Evolutionary conservation across 92 coral and sea anemone species (phyloP).

Genomic region (Epizoanthus scotinus): DNA sequence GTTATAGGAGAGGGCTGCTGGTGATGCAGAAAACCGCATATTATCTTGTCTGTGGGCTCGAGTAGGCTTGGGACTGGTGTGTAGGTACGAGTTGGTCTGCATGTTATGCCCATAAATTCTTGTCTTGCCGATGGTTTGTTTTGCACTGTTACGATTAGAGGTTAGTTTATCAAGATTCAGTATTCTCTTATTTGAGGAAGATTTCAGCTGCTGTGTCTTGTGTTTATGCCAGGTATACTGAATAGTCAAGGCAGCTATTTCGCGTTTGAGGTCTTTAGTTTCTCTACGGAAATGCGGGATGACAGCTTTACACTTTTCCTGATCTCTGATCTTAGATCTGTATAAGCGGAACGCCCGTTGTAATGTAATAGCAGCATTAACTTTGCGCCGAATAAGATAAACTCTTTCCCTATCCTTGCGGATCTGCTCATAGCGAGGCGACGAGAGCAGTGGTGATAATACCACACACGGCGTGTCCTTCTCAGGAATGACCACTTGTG

Average conservation of each 20-base stretch:
- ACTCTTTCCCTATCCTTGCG: conserved; percentile 81
- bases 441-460: neutral
- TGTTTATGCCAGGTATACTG: conserved; percentile 78
- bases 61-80: conserved; percentile 24
- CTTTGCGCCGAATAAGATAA: conserved; percentile 75
- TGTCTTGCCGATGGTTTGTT: neutral
- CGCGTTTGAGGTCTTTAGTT: conserved; percentile 66
- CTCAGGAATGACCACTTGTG: neutral
- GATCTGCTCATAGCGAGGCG: conserved; percentile 43
- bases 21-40: conserved; percentile 44
- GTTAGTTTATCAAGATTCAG: conserved; percentile 19
- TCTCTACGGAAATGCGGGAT: conserved; percentile 60
- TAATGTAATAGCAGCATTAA: conserved; percentile 79
- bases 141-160: neutral
- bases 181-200: conserved; percentile 27
- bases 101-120: conserved; percentile 6
- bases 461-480: neutral
- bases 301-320: conserved; percentile 31
- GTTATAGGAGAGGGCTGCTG: conserved; percentile 74
- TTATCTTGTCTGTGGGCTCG: conserved; percentile 20
- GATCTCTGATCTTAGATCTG: conserved; percentile 41
- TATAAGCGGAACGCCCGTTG: conserved; percentile 76
- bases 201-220: conserved; percentile 35
- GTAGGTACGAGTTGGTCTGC: conserved; percentile 11
- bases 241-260: conserved; percentile 80